Evolutionary conservation across 2,797 vertebrate genomes (phyloP).

Genomic region (Anguilla megastoma): DNA sequence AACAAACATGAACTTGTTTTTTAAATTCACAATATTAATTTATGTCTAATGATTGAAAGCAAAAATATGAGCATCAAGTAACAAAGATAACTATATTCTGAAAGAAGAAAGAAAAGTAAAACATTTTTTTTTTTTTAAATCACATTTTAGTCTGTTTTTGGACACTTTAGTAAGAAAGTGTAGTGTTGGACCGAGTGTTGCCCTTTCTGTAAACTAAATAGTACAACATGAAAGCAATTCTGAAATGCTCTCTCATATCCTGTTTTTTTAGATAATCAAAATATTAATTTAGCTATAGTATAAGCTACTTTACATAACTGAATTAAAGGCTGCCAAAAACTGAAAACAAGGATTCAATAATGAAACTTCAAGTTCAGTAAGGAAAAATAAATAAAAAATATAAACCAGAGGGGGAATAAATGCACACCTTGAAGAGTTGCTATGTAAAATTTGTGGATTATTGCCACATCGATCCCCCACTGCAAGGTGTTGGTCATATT

Average conservation of each 20-base stretch:
- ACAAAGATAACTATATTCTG: background rate
- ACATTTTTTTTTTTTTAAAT: background rate
- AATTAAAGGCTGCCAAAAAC: conserved; percentile 20
- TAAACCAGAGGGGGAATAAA: conserved; percentile 13
- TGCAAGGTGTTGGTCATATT: conserved; percentile 25
- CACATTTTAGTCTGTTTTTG: background rate
- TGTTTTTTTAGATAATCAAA: background rate
- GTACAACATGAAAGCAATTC: background rate
- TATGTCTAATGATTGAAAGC: no score
- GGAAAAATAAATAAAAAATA: conserved; percentile 17
- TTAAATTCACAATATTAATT: background rate
- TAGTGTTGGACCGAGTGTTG: background rate
- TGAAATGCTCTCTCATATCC: background rate
- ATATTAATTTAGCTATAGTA: background rate
- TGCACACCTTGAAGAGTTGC: conserved; percentile 1
- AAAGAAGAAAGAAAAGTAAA: no score
- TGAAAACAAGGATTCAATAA: background rate
- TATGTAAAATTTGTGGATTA: conserved; percentile 25
- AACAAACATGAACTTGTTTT: background rate
- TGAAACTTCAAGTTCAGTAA: background rate
- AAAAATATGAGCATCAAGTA: no score
- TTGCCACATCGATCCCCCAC: conserved; percentile 17
- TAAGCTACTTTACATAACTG: conserved; percentile 14
- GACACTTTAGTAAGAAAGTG: background rate
- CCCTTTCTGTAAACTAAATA: background rate